Evolutionary conservation across 2,888 invertebrate species (phyloP), one percentile per base, ranked within the genome.

Genomic region (Drosophila suboccidentalis): DNA sequence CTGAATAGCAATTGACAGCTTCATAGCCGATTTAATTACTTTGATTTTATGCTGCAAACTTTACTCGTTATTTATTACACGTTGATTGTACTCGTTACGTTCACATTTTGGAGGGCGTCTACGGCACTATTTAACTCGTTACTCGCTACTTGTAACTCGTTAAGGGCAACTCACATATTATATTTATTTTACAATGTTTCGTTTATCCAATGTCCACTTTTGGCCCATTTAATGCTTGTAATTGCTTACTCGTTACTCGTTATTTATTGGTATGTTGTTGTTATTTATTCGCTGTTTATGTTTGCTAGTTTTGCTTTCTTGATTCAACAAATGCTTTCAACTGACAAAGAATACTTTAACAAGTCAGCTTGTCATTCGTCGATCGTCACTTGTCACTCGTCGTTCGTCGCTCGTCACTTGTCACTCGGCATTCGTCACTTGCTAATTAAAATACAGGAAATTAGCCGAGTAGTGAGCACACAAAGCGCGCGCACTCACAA

Each of bases 361-460:
- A 57, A 46, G 22, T 43, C 32, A 43, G 55, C 55, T 43, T 43
- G 43, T 55, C 54, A 57, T 9, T 22, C 34, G 46, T 46, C 11
- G n/a, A 11, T 22, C 22, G 32, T 22, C 29, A 47, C 39, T 39
- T 32, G 49, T 49, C 36, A 34, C 54, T 64, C 17, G 38, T 9
- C 36, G 63, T 41, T 75, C 57, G 71, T 46, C 11, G n/a, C 15
- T 22, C 22, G 32, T 22, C 29, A 47, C 39, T 39, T 32, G 49
- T 49, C 36, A 34, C 54, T 64, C 17, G 38, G 9, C 36, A 65
- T 41, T 75, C 57, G 71, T 49, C 44, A 36, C 19, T 68, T 46
- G 55, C 68, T 63, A 53, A 62, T 68, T 69, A 51, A 34, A 29
- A 39, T 19, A 47, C 47, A 57, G 66, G 44, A 67, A 65, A 76